Base-by-base conservation (phyloP, 2,797 vertebrate species). In the Poecilia wingei region DNA sequence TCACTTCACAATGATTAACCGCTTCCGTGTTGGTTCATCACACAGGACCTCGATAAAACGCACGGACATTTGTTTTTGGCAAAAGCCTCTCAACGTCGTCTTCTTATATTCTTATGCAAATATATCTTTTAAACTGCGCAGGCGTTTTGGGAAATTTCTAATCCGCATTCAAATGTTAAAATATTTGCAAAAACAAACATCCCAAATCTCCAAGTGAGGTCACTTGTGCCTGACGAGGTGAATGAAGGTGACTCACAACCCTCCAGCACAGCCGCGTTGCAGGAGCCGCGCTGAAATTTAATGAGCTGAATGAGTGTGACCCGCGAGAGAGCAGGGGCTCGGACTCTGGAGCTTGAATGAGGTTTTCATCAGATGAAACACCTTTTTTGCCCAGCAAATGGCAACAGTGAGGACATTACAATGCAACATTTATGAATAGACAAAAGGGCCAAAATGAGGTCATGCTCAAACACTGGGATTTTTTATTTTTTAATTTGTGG, bases 361-460 rank as follows among this genome's bases (percentile, higher is more conserved):
- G 79, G 79, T 80, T 82, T 76, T 69, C 84, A 79, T 83, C 73
- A 81, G 73, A 43, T 20, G 72, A 53, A 85, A 47, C 53, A 76
- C 31, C 9, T 22, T 80, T 84, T 84, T 78, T 79, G 61, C 71
- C 51, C n/a, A 25, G 68, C 10, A 55, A 28, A 75, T 46, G 51
- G 49, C 64, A 72, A 18, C 80, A 84, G 86, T 84, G 83, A 81
- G 76, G 59, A 55, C 10, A 33, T 72, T 76, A 71, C 68, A 78
- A 86, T 79, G 83, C 59, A 57, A 79, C 87, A 87, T 72, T 74
- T 76, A 80, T 77, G 79, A 87, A 76, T 33, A 87, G 71, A 86
- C 66, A 83, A 76, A 80, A 10, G 41, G 53, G 79, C 14, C 3
- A 14, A 74, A 81, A 82, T 73, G 36, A 87, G 77, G 76, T 74